phyloP scores from a whole-genome alignment of 2,797 vertebrate species.

The Hyperoplus immaculatus region DNA sequence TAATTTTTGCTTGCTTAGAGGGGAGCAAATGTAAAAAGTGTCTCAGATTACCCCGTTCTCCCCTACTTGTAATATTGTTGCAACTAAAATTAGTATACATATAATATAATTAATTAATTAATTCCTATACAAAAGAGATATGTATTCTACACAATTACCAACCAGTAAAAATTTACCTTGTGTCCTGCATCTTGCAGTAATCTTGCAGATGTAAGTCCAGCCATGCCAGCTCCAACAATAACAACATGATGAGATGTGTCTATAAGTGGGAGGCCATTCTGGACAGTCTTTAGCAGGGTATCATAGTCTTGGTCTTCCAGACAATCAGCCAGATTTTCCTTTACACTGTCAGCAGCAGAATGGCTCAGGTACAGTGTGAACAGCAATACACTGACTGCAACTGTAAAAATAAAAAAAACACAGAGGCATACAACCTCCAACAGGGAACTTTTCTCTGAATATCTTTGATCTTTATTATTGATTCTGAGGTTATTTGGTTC shows the following conservation, averaged over 20 bases:
- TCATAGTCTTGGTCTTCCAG: conserved; percentile 82
- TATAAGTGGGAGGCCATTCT: conserved; percentile 68
- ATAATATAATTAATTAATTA: too few species aligned
- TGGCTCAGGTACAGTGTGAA: neutral
- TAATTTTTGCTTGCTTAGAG: too few species aligned
- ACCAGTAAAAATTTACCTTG: conserved; percentile 50
- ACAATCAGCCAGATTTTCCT: conserved; percentile 74
- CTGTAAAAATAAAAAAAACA: conserved; percentile 8
- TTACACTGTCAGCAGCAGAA: neutral
- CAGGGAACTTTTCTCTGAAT: neutral
- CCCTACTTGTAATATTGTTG: too few species aligned
- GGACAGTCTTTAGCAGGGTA: conserved; percentile 67
- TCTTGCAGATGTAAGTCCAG: conserved; percentile 81
- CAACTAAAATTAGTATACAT: too few species aligned
- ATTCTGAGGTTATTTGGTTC: neutral
- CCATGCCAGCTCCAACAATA: conserved; percentile 77
- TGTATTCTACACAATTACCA: too few species aligned
- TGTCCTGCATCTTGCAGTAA: conserved; percentile 79
- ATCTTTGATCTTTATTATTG: neutral
- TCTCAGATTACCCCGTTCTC: too few species aligned
- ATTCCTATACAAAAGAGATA: too few species aligned
- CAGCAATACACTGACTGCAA: conserved; percentile 12
- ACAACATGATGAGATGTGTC: conserved; percentile 56
- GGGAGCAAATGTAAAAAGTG: too few species aligned
- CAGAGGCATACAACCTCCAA: neutral